Conservation (phyloP, 2,113 vertebrate species). For the Suncus etruscus region DNA sequence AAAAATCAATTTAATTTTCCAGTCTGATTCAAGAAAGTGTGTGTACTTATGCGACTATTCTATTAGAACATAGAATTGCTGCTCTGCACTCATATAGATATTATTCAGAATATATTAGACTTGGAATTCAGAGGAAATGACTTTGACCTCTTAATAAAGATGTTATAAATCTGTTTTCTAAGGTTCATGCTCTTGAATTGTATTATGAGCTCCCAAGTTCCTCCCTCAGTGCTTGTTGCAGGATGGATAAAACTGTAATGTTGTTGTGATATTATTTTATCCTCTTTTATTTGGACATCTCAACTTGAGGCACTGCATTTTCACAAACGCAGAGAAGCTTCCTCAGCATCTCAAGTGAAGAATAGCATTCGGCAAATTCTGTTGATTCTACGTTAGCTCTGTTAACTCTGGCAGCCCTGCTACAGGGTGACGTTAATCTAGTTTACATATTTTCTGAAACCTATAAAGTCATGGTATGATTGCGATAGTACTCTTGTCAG, state of each 20-base stretch:
- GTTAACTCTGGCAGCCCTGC: background rate
- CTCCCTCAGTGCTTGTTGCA: constrained; percentile 6
- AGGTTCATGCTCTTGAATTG: constrained; percentile 39
- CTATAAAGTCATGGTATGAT: background rate
- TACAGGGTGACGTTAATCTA: background rate
- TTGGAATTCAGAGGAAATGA: constrained; percentile 5
- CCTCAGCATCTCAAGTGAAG: background rate
- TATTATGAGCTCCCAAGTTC: background rate
- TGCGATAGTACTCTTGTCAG: background rate
- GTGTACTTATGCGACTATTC: background rate
- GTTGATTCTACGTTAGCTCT: background rate
- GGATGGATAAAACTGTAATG: background rate
- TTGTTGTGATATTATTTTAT: background rate
- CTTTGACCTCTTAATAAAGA: background rate
- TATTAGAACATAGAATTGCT: background rate
- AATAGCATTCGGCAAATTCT: background rate
- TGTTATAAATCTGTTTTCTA: background rate
- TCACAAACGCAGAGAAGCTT: background rate
- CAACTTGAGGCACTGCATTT: background rate
- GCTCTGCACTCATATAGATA: background rate
- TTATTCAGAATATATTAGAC: constrained; percentile 21
- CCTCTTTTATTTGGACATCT: constrained; percentile 14
- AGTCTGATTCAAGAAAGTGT: constrained; percentile 1
- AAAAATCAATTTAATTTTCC: constrained; percentile 24
- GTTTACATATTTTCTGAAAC: background rate